Evolutionary conservation across 1,140 invertebrate species (phyloP).

Genomic region (Theocolax elegans): DNA sequence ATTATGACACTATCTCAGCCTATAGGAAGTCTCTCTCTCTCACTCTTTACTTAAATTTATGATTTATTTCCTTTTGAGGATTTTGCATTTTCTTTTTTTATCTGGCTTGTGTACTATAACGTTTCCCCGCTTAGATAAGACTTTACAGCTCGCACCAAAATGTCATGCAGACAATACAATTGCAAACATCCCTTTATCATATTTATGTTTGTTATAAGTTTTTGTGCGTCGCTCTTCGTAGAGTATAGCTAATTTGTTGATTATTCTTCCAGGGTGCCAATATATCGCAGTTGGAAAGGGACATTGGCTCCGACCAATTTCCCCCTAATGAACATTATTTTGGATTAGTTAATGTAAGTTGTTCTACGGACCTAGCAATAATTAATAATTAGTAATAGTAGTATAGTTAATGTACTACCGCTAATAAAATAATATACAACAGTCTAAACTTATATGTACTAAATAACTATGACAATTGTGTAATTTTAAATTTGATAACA

Average conservation of each 20-base stretch:
- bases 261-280: slow-evolving; percentile 85
- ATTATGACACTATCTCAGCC: not conserved
- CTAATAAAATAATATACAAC: too few species aligned
- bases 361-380: too few species aligned
- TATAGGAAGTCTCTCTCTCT: not conserved
- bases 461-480: too few species aligned
- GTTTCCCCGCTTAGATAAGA: slow-evolving; percentile 1
- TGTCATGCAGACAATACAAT: not conserved
- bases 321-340: slow-evolving; percentile 98
- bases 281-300: slow-evolving; percentile 96
- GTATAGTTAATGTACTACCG: too few species aligned
- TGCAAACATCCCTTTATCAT: not conserved
- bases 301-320: slow-evolving; percentile 97
- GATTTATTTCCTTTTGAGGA: not conserved
- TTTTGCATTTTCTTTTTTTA: slow-evolving; percentile 21
- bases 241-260: too few species aligned
- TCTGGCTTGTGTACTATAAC: not conserved
- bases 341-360: slow-evolving; percentile 96
- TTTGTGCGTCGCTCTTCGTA: not conserved
- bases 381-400: too few species aligned
- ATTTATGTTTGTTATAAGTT: slow-evolving; percentile 10
- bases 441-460: too few species aligned
- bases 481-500: too few species aligned
- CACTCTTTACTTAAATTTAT: not conserved
- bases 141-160: not conserved